Evolutionary conservation across 2,888 invertebrate species (phyloP), one percentile per base, ranked within the genome.

Genomic region (Drosophila fungiperda): DNA sequence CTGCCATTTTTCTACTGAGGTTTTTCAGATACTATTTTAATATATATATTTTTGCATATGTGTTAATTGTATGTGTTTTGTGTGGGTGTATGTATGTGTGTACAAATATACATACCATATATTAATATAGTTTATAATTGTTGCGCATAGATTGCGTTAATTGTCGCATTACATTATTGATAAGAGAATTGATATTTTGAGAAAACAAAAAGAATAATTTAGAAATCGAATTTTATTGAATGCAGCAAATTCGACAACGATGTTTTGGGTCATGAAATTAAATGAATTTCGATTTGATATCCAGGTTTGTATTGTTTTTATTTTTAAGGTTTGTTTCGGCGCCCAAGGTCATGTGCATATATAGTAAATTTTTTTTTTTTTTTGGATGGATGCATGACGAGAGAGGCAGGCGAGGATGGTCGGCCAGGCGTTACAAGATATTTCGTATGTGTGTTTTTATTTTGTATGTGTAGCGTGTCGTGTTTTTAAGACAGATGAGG

Each of bases 91-190:
- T 73, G 65, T 71, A 26, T 38, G 74, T 78, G 83, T 83, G 74
- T 90, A 87, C 90, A 87, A 88, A 90, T 90, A 89, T 91, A 91
- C 91, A 90, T 89, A 89, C 89, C 89, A 90, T 87, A 83, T 72
- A 63, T 71, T 68, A 72, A 72, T 60, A 80, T 62, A 66, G 67
- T 72, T 77, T 73, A 48, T 74, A 76, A 73, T 88, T 90, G 73
- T 82, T 77, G 80, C 71, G 66, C 76, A 80, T 64, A 74, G 70
- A 59, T 79, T 61, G 81, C 35, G 35, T 54, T 54, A 12, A 36
- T 77, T 71, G 75, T 76, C 69, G 76, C 78, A 80, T 68, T 76
- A 52, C 52, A 57, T 57, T 40, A 52, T 66, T 38, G 54, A 48
- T 69, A 57, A 64, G 40, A 49, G 42, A 60, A 58, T 73, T 73